Percentiles rank a stretch among this genome's conserved stretches.
These are phyloP conservation scores for Leptestheria dahalacensis DNA, from an alignment of 1,140 invertebrate species.

Conservation along the genomic window DNA sequence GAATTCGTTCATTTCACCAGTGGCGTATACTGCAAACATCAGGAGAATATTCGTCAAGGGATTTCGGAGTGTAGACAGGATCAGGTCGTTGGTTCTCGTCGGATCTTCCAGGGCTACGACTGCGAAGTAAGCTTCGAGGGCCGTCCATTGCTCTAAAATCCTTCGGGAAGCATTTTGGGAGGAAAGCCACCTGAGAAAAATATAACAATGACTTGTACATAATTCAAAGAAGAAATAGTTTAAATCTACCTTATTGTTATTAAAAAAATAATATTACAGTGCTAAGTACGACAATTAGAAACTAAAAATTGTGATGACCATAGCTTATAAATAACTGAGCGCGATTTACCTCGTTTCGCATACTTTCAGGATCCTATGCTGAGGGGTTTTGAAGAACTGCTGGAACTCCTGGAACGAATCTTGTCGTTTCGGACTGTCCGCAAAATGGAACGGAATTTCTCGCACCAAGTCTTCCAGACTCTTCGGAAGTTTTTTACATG, in stretches of 20 bases:
- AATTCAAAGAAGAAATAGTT: no score
- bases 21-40: slow-evolving; percentile 24
- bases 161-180: slow-evolving; percentile 26
- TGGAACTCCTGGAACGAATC: slow-evolving; percentile 26
- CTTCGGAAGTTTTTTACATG: slow-evolving; percentile 24
- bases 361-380: slow-evolving; percentile 26
- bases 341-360: slow-evolving; percentile 19
- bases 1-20: slow-evolving; percentile 23
- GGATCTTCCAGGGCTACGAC: slow-evolving; percentile 24
- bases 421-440: slow-evolving; percentile 22
- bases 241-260: no score
- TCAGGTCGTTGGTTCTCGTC: slow-evolving; percentile 25
- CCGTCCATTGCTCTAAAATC: slow-evolving; percentile 25
- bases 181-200: slow-evolving; percentile 25
- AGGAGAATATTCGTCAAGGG: slow-evolving; percentile 23
- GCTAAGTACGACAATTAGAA: no score
- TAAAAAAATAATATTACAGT: no score
- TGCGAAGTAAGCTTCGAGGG: slow-evolving; percentile 25
- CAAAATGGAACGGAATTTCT: slow-evolving; percentile 25
- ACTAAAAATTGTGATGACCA: no score
- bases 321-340: no score
- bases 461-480: slow-evolving; percentile 22
- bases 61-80: slow-evolving; percentile 25
- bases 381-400: slow-evolving; percentile 23
- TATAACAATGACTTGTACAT: no score